A percentile compares a stretch with the other conserved stretches of the same genome.
Evolutionary conservation across 2,888 invertebrate genomes (phyloP).

Genomic region (Tetragnatha montana): DNA sequence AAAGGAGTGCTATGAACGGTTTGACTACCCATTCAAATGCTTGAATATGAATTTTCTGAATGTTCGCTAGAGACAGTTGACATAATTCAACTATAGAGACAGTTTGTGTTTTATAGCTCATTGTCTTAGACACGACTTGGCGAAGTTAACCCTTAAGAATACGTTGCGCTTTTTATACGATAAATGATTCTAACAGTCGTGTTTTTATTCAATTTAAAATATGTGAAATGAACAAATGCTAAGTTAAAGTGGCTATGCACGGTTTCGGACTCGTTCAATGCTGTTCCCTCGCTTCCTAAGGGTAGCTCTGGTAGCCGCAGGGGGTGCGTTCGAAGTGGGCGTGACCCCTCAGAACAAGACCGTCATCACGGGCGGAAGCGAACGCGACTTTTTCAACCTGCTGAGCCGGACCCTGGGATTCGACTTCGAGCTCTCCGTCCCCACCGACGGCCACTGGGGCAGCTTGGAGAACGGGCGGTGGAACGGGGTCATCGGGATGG

Average conservation of each 20-base stretch:
- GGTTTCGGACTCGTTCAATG: background rate
- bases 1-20: too few species aligned
- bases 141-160: too few species aligned
- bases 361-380: slow-evolving; percentile 27
- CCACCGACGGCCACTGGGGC: slow-evolving; percentile 39
- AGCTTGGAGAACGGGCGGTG: slow-evolving; percentile 13
- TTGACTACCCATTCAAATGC: too few species aligned
- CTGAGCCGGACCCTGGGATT: slow-evolving; percentile 14
- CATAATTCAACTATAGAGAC: too few species aligned
- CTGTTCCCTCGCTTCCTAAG: slow-evolving; percentile 24
- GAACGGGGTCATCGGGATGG: slow-evolving; percentile 73
- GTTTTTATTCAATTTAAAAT: too few species aligned
- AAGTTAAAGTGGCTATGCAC: background rate
- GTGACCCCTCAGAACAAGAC: background rate
- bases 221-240: too few species aligned
- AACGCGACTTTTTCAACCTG: slow-evolving; percentile 35
- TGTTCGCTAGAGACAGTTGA: too few species aligned
- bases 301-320: slow-evolving; percentile 21
- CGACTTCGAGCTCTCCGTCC: background rate
- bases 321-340: slow-evolving; percentile 21
- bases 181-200: too few species aligned
- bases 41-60: too few species aligned
- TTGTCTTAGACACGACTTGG: too few species aligned
- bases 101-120: too few species aligned
- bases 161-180: too few species aligned